phyloP scores from a whole-genome alignment of 2,888 invertebrate genomes.

The Hypsopygia costalis region DNA sequence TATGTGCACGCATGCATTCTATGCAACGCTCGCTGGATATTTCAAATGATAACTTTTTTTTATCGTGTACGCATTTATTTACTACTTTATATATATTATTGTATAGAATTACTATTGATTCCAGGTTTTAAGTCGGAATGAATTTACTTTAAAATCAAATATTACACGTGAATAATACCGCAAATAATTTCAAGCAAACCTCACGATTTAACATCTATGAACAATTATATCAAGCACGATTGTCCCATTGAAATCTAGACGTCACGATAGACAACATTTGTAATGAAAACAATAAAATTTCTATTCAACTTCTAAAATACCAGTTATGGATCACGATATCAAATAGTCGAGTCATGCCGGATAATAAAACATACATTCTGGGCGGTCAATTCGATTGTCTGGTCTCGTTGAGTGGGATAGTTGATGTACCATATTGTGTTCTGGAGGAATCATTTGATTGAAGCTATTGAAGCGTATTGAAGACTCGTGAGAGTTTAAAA shows the following conservation, averaged over 20 bases:
- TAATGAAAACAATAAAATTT: constrained; percentile 14
- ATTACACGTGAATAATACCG: too few species aligned
- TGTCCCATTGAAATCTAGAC: constrained; percentile 13
- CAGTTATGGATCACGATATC: constrained; percentile 15
- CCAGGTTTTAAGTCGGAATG: too few species aligned
- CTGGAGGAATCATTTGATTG: constrained; percentile 6
- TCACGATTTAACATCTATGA: too few species aligned
- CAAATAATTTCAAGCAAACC: too few species aligned
- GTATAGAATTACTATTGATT: too few species aligned
- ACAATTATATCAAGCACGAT: not conserved
- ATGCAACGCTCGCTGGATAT: too few species aligned
- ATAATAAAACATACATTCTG: constrained; percentile 42
- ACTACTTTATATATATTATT: too few species aligned
- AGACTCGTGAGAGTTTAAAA: not conserved
- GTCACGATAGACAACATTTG: constrained; percentile 9
- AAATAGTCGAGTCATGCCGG: constrained; percentile 45
- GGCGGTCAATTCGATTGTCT: constrained; percentile 41
- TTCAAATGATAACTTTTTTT: too few species aligned
- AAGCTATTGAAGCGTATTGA: constrained; percentile 4
- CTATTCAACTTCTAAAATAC: constrained; percentile 13
- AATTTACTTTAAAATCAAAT: too few species aligned
- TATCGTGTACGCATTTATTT: too few species aligned
- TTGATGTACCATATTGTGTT: constrained; percentile 20
- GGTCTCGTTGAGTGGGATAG: constrained; percentile 36
- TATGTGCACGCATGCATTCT: too few species aligned